Conservation (phyloP, 92 coral and sea anemone genomes). For the Epizoanthus scotinus region DNA sequence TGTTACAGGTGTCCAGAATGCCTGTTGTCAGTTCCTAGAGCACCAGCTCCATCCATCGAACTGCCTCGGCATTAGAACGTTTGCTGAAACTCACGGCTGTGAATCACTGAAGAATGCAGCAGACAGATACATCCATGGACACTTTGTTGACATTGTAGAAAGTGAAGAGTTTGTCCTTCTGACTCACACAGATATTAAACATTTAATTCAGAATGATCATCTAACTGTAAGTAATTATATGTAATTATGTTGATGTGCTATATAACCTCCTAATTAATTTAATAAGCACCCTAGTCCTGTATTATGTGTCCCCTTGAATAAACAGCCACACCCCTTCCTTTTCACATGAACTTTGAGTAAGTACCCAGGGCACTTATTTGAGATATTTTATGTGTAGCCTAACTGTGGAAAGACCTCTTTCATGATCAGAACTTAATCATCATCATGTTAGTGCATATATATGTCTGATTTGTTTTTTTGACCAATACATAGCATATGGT, state of each 20-base stretch:
- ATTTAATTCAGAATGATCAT: conserved; percentile 78
- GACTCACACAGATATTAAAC: conserved; percentile 62
- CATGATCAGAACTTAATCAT: too few relatives aligned
- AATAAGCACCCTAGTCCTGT: too few relatives aligned
- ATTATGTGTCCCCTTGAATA: too few relatives aligned
- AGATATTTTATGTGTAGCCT: too few relatives aligned
- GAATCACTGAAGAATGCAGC: conserved; percentile 79
- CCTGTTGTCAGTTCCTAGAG: conserved; percentile 91
- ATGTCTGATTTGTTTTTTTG: too few relatives aligned
- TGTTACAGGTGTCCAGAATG: conserved; percentile 87
- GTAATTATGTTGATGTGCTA: neutral
- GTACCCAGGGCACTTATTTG: too few relatives aligned
- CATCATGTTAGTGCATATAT: too few relatives aligned
- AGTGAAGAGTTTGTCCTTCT: conserved; percentile 91
- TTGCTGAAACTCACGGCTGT: conserved; percentile 98
- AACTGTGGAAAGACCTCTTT: too few relatives aligned
- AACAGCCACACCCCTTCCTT: too few relatives aligned
- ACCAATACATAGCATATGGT: too few relatives aligned
- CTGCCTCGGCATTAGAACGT: conserved; percentile 87
- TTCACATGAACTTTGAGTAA: too few relatives aligned
- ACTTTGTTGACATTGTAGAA: conserved; percentile 84
- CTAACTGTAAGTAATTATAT: conserved; percentile 74
- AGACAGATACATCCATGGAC: conserved; percentile 81
- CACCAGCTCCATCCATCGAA: conserved; percentile 90
- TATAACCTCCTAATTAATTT: too few relatives aligned